These are phyloP conservation scores for Vidua macroura DNA, from an alignment of 2,113 vertebrate genomes.

Conservation along the genomic window DNA sequence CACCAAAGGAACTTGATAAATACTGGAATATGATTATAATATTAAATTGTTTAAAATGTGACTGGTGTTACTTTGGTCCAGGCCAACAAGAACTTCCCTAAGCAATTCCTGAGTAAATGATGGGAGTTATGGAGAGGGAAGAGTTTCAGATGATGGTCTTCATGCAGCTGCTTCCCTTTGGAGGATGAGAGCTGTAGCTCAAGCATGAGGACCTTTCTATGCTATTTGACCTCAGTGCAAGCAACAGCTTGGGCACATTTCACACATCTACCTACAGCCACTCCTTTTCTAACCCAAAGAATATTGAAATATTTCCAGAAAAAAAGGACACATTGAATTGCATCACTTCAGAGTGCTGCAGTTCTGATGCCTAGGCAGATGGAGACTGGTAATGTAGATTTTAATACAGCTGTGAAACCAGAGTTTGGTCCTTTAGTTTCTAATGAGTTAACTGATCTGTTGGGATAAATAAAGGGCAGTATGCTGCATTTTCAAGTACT, in stretches of 20 bases:
- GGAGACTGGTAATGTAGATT: neutral
- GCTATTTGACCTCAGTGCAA: neutral
- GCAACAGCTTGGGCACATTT: neutral
- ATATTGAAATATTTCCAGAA: neutral
- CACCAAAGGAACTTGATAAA: neutral
- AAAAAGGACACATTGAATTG: neutral
- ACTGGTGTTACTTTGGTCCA: neutral
- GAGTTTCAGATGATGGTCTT: neutral
- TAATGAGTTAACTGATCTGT: neutral
- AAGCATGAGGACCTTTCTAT: neutral
- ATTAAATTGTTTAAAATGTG: neutral
- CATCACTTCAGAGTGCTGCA: neutral
- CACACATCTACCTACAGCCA: neutral
- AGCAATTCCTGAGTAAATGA: neutral
- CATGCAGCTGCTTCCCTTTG: neutral
- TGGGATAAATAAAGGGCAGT: neutral
- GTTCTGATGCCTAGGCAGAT: neutral
- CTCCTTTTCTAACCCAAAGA: neutral
- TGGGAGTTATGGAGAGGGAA: neutral
- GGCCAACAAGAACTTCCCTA: neutral
- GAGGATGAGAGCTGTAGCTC: neutral
- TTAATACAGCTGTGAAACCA: neutral
- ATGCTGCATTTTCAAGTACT: neutral
- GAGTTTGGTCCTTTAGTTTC: neutral
- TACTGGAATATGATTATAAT: neutral